Base-by-base conservation (phyloP, 2,113 vertebrate genomes). In the Scytalopus superciliaris region DNA sequence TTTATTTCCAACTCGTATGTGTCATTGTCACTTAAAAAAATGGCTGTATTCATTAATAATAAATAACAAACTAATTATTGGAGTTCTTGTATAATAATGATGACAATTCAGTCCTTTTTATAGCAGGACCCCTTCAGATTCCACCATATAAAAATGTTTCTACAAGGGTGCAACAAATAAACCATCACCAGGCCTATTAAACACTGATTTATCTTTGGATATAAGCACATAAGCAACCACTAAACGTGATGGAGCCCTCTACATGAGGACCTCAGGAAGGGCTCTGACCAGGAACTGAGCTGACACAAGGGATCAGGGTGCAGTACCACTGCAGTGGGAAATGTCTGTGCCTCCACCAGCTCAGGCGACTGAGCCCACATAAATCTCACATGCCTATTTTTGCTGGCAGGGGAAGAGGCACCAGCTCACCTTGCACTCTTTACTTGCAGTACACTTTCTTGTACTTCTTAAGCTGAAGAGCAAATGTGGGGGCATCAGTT, bases 231-330 rank as follows among this genome's bases (percentile, higher is more conserved):
- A 1, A 84, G 30, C 28, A 57, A 40, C 10, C 9, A 22, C 39
- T 47, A 37, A 74, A 30, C 42, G 6, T 0, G 0, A n/a, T 2
- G 37, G 56, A 72, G 27, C 42, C 4, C 2, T 3, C 30, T 4
- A 30, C 1, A 3, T 7, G 25, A 11, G 33, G 62, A 47, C 11
- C 19, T 60, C 6, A 19, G 60, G 19, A 77, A 35, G 44, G 35
- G 39, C 53, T 40, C 19, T 31, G 50, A 39, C 27, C 70, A 23
- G 66, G 40, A 60, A 40, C 76, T 35, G 52, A 50, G 59, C 57
- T 47, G 64, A 22, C 44, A 14, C 3, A 0, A 57, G 42, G 16
- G 45, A 49, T 42, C 19, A 22, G 45, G 31, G 4, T 47, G n/a
- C 5, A 3, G 40, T 40, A 55, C 47, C 62, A 68, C 27, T 5